A percentile compares a stretch with the other conserved stretches of the same genome.
These are phyloP conservation scores for Cydia splendana DNA, from an alignment of 1,140 invertebrate genomes.

Conservation along the genomic window DNA sequence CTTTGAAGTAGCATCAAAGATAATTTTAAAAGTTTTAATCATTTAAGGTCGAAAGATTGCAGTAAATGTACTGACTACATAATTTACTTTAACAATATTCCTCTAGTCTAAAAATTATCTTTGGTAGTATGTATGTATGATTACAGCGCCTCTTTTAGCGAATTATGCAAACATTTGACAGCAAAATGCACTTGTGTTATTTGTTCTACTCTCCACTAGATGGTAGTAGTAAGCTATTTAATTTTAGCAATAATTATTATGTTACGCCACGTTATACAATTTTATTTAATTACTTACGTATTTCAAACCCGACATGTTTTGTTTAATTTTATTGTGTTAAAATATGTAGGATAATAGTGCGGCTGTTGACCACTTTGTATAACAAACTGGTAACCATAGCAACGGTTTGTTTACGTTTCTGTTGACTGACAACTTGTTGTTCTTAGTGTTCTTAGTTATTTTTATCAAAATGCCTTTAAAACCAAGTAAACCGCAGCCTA, in stretches of 20 bases:
- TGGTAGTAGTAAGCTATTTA: background rate
- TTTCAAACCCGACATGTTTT: background rate
- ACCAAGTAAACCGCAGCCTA: background rate
- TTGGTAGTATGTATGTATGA: background rate
- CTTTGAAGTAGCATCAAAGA: background rate
- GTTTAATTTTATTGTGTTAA: too few relatives aligned
- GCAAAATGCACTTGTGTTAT: background rate
- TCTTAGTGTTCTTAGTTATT: background rate
- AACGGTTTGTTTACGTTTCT: conserved; percentile 35
- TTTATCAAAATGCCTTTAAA: conserved; percentile 15
- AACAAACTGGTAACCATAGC: conserved; percentile 35
- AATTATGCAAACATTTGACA: background rate
- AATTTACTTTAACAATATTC: too few relatives aligned
- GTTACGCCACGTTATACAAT: background rate
- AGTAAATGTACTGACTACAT: too few relatives aligned
- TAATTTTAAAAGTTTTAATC: too few relatives aligned
- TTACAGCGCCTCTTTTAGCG: background rate
- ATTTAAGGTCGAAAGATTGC: too few relatives aligned
- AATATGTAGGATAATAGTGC: background rate
- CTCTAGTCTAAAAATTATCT: too few relatives aligned
- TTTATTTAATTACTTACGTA: background rate
- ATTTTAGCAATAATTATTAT: background rate
- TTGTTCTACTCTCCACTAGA: conserved; percentile 25
- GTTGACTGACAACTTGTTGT: background rate
- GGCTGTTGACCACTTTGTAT: background rate